Evolutionary conservation across 2,113 vertebrate species (phyloP).

Genomic region (Labeo catla): DNA sequence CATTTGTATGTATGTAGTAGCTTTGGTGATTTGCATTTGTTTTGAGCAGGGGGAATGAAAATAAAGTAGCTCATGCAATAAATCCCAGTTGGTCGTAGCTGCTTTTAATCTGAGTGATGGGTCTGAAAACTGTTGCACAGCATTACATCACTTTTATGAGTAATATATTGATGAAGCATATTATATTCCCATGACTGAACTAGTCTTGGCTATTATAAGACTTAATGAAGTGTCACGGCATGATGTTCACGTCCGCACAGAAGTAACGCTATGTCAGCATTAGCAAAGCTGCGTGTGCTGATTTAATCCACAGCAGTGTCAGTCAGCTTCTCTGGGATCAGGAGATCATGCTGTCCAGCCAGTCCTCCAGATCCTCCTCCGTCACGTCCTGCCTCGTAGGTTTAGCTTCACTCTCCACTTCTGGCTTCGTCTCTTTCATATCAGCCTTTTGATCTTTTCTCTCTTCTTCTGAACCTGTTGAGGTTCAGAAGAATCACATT

Average conservation of each 20-base stretch:
- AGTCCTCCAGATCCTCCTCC: slow-evolving; percentile 94
- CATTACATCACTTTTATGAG: neutral
- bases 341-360: slow-evolving; percentile 97
- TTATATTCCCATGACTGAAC: slow-evolving; percentile 1
- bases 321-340: slow-evolving; percentile 61
- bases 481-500: neutral
- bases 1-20: slow-evolving; percentile 83
- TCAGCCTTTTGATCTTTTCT: slow-evolving; percentile 36
- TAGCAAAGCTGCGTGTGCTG: neutral
- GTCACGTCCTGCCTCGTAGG: slow-evolving; percentile 72
- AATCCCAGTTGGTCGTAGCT: slow-evolving; percentile 61
- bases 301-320: neutral
- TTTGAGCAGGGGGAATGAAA: slow-evolving; percentile 72
- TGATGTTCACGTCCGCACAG: neutral
- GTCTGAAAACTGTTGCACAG: neutral
- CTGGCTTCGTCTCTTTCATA: neutral
- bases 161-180: neutral
- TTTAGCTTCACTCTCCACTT: slow-evolving; percentile 16
- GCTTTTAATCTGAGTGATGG: neutral
- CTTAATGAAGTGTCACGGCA: neutral
- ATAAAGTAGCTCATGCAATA: slow-evolving; percentile 92
- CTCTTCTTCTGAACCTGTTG: neutral
- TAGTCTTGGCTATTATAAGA: neutral
- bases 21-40: slow-evolving; percentile 79
- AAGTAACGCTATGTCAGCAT: slow-evolving; percentile 9